A percentile compares a stretch with the other conserved stretches of the same genome.
phyloP scores from a whole-genome alignment of 2,113 vertebrate species.

The Macaca nemestrina region DNA sequence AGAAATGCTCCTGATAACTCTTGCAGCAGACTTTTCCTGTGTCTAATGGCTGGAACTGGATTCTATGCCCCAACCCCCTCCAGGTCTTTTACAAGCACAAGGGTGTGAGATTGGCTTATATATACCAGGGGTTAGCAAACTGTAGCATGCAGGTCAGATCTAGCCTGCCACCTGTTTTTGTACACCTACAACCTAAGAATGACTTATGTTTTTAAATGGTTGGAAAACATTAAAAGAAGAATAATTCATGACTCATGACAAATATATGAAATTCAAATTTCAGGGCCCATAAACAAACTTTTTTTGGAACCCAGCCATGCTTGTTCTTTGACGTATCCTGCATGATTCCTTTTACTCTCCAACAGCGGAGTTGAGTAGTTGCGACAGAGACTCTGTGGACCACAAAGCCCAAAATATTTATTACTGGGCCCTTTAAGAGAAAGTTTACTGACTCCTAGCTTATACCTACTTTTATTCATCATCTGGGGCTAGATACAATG shows the following conservation, averaged over 20 bases:
- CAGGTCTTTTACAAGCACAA: not conserved
- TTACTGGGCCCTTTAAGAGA: not conserved
- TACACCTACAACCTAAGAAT: not conserved
- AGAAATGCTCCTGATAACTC: not conserved
- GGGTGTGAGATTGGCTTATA: not conserved
- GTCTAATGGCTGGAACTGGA: not conserved
- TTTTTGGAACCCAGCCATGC: not conserved
- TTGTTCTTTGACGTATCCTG: not conserved
- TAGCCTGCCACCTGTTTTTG: not conserved
- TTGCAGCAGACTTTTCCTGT: not conserved
- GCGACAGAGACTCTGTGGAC: not conserved
- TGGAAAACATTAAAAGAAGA: not conserved
- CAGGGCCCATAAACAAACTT: not conserved
- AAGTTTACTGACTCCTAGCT: not conserved
- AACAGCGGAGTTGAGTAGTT: not conserved
- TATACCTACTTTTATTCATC: not conserved
- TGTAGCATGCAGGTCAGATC: not conserved
- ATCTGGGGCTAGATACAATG: not conserved
- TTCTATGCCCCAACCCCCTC: not conserved
- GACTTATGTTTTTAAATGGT: not conserved
- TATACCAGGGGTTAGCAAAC: not conserved
- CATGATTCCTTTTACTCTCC: not conserved
- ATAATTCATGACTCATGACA: not conserved
- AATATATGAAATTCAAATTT: not conserved
- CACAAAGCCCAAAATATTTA: not conserved